These are phyloP conservation scores for Piprites chloris DNA, from an alignment of 2,113 vertebrate species.

Conservation along the genomic window DNA sequence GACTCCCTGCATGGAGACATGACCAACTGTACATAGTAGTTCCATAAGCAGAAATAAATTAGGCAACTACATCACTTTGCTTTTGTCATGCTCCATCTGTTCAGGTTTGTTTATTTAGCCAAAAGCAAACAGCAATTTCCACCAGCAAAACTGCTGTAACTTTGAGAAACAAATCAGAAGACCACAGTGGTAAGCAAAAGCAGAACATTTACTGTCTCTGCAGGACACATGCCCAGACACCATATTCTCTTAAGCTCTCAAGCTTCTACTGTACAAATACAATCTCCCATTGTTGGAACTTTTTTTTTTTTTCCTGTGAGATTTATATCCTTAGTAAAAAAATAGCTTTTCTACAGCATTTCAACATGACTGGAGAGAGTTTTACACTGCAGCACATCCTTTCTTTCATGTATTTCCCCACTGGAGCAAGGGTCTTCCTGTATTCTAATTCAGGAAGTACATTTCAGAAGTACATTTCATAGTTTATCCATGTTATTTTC, in stretches of 20 bases:
- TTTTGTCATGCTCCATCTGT: conserved; percentile 1
- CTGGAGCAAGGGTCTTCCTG: neutral
- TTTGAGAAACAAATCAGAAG: neutral
- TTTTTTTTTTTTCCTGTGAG: neutral
- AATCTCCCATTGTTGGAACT: neutral
- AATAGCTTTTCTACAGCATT: neutral
- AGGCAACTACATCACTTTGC: neutral
- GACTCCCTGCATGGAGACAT: neutral
- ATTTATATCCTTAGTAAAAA: neutral
- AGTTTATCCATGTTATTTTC: neutral
- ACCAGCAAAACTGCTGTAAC: neutral
- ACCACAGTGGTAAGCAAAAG: neutral
- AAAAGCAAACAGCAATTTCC: neutral
- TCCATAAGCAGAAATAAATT: neutral
- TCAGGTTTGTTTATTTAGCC: neutral
- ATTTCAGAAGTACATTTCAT: neutral
- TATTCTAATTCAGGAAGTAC: too few relatives aligned
- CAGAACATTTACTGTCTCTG: neutral
- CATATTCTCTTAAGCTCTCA: neutral
- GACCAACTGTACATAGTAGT: neutral
- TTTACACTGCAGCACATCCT: neutral
- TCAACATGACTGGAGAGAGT: neutral
- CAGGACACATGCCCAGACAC: neutral
- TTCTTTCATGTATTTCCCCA: neutral
- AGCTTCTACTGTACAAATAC: neutral